These are phyloP conservation scores for Habrosyne pyritoides DNA, from an alignment of 2,888 invertebrate genomes.

Conservation along the genomic window DNA sequence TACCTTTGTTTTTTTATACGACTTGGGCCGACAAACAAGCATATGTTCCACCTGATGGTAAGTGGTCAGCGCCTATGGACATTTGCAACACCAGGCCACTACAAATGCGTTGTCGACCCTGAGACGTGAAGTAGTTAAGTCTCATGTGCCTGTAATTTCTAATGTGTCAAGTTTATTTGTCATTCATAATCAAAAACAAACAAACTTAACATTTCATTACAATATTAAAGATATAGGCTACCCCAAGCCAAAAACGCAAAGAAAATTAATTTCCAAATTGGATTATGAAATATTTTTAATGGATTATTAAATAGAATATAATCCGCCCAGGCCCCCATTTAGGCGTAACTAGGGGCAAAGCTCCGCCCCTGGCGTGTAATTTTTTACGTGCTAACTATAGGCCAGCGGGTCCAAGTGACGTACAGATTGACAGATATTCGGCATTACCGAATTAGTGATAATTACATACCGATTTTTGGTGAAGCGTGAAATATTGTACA, in stretches of 20 bases:
- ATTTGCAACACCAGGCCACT: too few relatives aligned
- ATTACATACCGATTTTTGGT: slow-evolving; percentile 48
- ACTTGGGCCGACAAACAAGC: too few relatives aligned
- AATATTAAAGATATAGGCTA: neutral
- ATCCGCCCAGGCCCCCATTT: slow-evolving; percentile 8
- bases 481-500: slow-evolving; percentile 41
- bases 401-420: slow-evolving; percentile 39
- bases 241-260: neutral
- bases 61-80: too few relatives aligned
- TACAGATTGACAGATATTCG: slow-evolving; percentile 59
- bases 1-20: too few relatives aligned
- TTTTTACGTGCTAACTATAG: slow-evolving; percentile 44
- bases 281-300: slow-evolving; percentile 3
- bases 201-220: neutral
- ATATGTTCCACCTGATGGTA: too few relatives aligned
- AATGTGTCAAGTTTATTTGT: too few relatives aligned
- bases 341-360: neutral
- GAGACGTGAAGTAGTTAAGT: too few relatives aligned
- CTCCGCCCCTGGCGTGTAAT: slow-evolving; percentile 46
- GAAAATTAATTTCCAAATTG: neutral
- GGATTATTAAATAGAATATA: slow-evolving; percentile 6
- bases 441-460: slow-evolving; percentile 58
- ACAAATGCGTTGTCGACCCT: too few relatives aligned
- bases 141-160: too few relatives aligned
- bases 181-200: neutral